A percentile compares a stretch with the other conserved stretches of the same genome.
These are phyloP conservation scores for Amphiprion ocellaris DNA, from an alignment of 2,113 vertebrate genomes.

Conservation along the genomic window DNA sequence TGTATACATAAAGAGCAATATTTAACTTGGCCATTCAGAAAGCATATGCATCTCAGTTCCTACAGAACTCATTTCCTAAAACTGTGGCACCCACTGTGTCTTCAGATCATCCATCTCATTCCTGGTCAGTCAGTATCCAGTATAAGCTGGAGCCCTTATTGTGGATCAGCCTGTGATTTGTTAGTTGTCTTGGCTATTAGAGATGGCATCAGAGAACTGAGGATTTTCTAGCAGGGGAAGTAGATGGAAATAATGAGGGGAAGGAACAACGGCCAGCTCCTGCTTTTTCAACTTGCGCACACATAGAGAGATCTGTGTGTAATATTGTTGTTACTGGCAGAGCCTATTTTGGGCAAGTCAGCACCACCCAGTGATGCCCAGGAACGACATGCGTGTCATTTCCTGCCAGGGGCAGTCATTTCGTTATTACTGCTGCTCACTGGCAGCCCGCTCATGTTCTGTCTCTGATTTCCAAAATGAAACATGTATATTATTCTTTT, in stretches of 20 bases:
- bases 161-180: constrained; percentile 70
- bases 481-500: constrained; percentile 82
- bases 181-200: constrained; percentile 76
- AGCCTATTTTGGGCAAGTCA: constrained; percentile 72
- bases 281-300: constrained; percentile 66
- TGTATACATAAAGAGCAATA: constrained; percentile 20
- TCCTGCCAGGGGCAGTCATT: constrained; percentile 77
- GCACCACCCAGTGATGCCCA: constrained; percentile 71
- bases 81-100: constrained; percentile 26
- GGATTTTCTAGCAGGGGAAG: constrained; percentile 70
- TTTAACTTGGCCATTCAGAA: constrained; percentile 43
- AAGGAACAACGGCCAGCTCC: constrained; percentile 62
- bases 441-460: constrained; percentile 73
- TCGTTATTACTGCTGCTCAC: constrained; percentile 74
- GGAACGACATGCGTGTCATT: constrained; percentile 80
- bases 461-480: constrained; percentile 76
- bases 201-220: constrained; percentile 71
- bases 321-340: constrained; percentile 80
- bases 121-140: constrained; percentile 43
- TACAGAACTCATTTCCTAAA: constrained; percentile 30
- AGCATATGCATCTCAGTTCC: constrained; percentile 26
- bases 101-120: constrained; percentile 58
- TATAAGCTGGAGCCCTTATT: constrained; percentile 48
- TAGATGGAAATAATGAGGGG: constrained; percentile 79
- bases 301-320: constrained; percentile 74